Percentiles rank a stretch among this genome's conserved stretches.
These are phyloP conservation scores for Creontiades dilutus DNA, from an alignment of 2,888 invertebrate species.

Conservation along the genomic window DNA sequence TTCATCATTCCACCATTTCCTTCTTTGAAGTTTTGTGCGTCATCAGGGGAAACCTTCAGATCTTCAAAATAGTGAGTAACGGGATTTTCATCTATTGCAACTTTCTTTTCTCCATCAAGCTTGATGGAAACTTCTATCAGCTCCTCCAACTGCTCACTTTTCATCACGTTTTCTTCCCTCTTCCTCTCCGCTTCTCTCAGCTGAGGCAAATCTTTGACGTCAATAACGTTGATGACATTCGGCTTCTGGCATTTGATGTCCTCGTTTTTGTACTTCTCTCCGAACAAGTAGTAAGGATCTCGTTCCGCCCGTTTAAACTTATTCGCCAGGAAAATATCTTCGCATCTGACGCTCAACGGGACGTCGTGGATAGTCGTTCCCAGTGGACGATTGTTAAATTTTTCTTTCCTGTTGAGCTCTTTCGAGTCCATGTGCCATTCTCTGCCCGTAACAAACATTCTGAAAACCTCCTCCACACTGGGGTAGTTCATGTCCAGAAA, in stretches of 20 bases:
- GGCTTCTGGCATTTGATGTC: neutral
- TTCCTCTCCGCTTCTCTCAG: conserved; percentile 18
- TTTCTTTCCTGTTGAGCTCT: conserved; percentile 51
- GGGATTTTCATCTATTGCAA: neutral
- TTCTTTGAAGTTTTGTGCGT: neutral
- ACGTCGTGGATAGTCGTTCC: conserved; percentile 71
- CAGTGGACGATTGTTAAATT: conserved; percentile 34
- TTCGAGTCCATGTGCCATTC: conserved; percentile 65
- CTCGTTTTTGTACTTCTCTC: conserved; percentile 58
- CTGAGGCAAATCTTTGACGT: conserved; percentile 42
- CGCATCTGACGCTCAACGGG: conserved; percentile 63
- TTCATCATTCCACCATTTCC: neutral
- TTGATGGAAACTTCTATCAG: neutral
- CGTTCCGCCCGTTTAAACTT: conserved; percentile 60
- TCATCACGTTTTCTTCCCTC: neutral
- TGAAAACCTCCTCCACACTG: conserved; percentile 66
- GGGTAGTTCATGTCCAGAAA: conserved; percentile 73
- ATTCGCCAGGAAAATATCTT: conserved; percentile 64
- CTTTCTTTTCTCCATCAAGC: neutral
- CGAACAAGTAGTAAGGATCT: conserved; percentile 68
- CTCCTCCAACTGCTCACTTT: neutral
- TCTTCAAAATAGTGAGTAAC: neutral
- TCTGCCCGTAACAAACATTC: conserved; percentile 70
- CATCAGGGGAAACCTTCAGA: neutral
- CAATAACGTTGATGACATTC: neutral